These are phyloP conservation scores for Malurus melanocephalus DNA, from an alignment of 2,113 vertebrate species.

Conservation along the genomic window DNA sequence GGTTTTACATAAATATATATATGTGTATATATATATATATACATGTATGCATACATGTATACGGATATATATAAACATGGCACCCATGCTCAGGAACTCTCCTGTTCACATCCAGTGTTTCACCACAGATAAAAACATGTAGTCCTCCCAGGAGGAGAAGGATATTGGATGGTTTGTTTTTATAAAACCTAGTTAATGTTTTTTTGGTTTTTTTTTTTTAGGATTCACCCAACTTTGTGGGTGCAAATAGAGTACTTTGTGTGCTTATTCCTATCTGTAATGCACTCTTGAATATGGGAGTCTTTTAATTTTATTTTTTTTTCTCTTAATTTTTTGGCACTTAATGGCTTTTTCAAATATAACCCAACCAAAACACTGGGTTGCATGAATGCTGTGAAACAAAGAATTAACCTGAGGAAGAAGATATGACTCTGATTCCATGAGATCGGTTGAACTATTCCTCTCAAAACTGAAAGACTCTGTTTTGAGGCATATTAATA, in stretches of 20 bases:
- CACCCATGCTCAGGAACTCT: background rate
- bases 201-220: background rate
- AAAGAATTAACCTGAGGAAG: background rate
- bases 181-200: background rate
- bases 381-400: background rate
- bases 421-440: background rate
- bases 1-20: too few species aligned
- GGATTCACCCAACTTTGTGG: background rate
- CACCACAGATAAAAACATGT: background rate
- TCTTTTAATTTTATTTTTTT: background rate
- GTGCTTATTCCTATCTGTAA: background rate
- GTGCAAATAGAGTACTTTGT: background rate
- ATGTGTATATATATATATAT: too few species aligned
- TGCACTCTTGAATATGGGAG: background rate
- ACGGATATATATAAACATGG: too few species aligned
- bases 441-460: background rate
- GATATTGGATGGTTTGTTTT: background rate
- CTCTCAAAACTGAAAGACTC: background rate
- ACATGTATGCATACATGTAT: too few species aligned
- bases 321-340: background rate
- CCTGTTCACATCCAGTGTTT: background rate
- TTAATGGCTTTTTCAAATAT: background rate
- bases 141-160: background rate
- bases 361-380: background rate
- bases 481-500: background rate